Base-by-base conservation (phyloP, 2,797 vertebrate genomes). In the Semaprochilodus insignis region DNA sequence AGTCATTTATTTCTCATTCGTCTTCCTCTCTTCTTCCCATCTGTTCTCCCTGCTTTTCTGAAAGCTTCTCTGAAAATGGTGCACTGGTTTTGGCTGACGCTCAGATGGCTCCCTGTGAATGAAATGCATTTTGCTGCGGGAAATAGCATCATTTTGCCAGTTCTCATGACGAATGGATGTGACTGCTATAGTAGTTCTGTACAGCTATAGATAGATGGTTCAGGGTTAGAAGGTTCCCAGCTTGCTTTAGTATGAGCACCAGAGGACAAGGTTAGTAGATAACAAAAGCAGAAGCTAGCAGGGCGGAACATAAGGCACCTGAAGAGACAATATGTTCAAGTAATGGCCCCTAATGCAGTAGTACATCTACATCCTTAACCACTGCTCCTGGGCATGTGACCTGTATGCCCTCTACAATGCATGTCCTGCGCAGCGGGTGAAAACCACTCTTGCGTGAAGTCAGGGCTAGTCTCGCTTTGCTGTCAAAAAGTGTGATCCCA, bases 1-100 rank as follows among this genome's bases (percentile, higher is more conserved):
- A 70, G 65, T 80, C 83, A 27, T 84, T 81, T 80, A 77, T 77
- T 77, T 77, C 48, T 80, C 67, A 72, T 84, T 72, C 67, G 16
- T 77, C 78, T 70, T 77, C 31, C 69, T 84, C 19, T 36, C 65
- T 75, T 66, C 78, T 59, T 77, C 78, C 73, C 83, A 81, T 80
- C 73, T 81, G 83, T 81, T 57, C 71, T 65, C 44, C 34, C 66
- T 71, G 78, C 48, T 84, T 77, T 48, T 77, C 48, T 74, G 25
- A 74, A 51, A 71, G 44, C 40, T 6, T 23, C 40, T 23, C 40
- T 48, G 69, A 71, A 71, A 71, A 52, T 23, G 55, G 55, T 72
- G 48, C 78, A 23, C 66, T 31, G 83, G 70, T 71, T 81, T 77
- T 80, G 57, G 67, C 73, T 27, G 73, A 17, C 63, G 73, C 51